Evolutionary conservation across 2,113 vertebrate genomes (phyloP).

Genomic region (Pedionomus torquatus): DNA sequence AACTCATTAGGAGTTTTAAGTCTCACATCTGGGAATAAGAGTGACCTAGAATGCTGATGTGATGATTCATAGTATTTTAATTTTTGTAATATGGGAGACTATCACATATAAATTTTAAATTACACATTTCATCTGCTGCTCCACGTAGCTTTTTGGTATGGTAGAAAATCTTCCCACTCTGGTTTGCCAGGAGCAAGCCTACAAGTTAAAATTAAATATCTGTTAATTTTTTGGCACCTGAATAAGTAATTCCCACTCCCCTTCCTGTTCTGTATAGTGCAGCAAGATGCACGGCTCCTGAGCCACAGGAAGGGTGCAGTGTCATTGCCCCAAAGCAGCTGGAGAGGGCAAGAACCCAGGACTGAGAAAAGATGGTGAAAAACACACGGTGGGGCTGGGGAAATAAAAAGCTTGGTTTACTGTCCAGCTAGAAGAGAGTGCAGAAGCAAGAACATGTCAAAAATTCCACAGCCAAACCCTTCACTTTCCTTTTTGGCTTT

Average conservation of each 20-base stretch:
- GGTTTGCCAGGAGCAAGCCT: slow-evolving; percentile 17
- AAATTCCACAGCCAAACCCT: not conserved
- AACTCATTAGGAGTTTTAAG: slow-evolving; percentile 42
- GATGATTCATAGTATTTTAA: slow-evolving; percentile 53
- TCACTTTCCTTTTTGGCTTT: not conserved
- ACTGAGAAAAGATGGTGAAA: not conserved
- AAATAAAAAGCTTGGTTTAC: not conserved
- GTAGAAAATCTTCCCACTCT: slow-evolving; percentile 5
- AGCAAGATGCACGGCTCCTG: not conserved
- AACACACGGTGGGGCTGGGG: not conserved
- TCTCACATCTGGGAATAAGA: slow-evolving; percentile 59
- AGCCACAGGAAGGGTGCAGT: not conserved
- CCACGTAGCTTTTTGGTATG: not conserved
- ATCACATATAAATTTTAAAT: slow-evolving; percentile 28
- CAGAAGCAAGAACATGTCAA: not conserved
- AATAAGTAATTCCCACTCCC: not conserved
- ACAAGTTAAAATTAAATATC: not conserved
- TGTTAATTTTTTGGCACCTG: not conserved
- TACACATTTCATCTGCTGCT: slow-evolving; percentile 9
- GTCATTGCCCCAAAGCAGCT: not conserved
- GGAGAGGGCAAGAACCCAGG: not conserved
- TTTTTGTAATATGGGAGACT: slow-evolving; percentile 11
- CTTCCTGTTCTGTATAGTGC: not conserved
- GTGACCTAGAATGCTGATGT: slow-evolving; percentile 51
- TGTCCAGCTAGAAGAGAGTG: not conserved